Conservation (phyloP, 1,140 invertebrate species). For the Magallana ariakensis region DNA sequence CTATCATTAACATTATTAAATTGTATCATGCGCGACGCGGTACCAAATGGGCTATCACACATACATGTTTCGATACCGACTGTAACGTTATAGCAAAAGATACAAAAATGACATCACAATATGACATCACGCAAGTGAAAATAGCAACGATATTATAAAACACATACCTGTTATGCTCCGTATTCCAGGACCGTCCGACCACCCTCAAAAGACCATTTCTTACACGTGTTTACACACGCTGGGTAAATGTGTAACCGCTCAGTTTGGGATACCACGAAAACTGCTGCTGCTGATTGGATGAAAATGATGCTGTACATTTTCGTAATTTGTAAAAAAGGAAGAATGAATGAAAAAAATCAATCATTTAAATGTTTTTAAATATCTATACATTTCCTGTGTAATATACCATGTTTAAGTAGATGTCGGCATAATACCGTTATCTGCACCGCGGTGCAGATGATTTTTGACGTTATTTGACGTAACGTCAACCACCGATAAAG, state of each 20-base stretch:
- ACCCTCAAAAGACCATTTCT: neutral
- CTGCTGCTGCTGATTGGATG: constrained; percentile 18
- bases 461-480: too few species aligned
- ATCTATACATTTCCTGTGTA: neutral
- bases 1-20: neutral
- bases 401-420: neutral
- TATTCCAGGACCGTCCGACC: neutral
- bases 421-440: too few species aligned
- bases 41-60: too few species aligned
- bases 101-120: constrained; percentile 8
- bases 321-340: constrained; percentile 1
- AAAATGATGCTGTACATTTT: constrained; percentile 13
- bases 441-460: too few species aligned
- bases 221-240: neutral
- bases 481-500: too few species aligned
- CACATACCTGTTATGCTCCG: neutral
- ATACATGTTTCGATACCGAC: neutral
- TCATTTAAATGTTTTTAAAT: neutral
- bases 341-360: neutral
- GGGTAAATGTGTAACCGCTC: neutral
- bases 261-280: neutral
- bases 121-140: neutral
- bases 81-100: neutral
- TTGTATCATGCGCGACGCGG: neutral
- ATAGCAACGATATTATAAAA: neutral